Conservation (phyloP, 2,113 vertebrate genomes). For the Hippocampus mohnikei region DNA sequence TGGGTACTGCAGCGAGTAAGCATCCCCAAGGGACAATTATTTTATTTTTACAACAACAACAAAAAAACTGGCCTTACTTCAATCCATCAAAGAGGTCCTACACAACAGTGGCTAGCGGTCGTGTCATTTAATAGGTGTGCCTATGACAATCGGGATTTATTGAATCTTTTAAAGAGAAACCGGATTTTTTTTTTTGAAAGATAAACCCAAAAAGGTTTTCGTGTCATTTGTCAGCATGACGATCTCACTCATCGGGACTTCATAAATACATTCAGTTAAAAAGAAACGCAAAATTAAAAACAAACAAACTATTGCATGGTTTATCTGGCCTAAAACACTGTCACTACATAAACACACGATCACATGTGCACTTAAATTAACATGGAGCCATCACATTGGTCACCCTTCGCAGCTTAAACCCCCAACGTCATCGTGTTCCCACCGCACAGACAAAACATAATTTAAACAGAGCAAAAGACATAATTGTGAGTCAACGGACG, state of each 20-base stretch:
- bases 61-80: conserved; percentile 36
- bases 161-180: not conserved
- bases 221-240: conserved; percentile 28
- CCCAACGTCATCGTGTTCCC: conserved; percentile 22
- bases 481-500: conserved; percentile 37
- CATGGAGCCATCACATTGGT: conserved; percentile 54
- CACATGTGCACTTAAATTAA: conserved; percentile 67
- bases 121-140: not conserved
- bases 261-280: conserved; percentile 63
- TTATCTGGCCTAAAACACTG: conserved; percentile 29
- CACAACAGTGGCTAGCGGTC: not conserved
- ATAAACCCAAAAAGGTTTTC: conserved; percentile 28
- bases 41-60: not conserved
- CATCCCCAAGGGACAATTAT: too few species aligned
- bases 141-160: not conserved
- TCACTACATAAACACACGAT: conserved; percentile 59
- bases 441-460: conserved; percentile 42
- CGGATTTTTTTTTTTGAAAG: not conserved
- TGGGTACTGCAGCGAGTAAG: not conserved
- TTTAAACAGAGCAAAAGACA: conserved; percentile 54
- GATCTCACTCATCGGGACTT: conserved; percentile 32
- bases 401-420: conserved; percentile 12
- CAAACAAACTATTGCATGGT: conserved; percentile 52
- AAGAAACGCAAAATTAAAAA: conserved; percentile 32
- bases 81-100: conserved; percentile 32